These are phyloP conservation scores for Perdita meconis DNA, from an alignment of 2,888 invertebrate species.

Conservation along the genomic window DNA sequence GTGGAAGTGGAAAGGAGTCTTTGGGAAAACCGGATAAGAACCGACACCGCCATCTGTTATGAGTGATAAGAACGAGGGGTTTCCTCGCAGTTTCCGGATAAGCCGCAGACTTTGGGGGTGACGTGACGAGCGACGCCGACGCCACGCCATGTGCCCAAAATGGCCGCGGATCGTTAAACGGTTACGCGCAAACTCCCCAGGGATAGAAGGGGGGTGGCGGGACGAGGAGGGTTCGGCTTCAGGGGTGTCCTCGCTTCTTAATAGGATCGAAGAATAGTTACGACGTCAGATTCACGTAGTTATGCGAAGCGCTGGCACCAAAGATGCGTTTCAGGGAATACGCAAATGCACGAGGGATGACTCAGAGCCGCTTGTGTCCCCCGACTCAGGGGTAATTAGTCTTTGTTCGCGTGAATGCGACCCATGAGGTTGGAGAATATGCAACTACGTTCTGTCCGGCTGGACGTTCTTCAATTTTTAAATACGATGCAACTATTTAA, in stretches of 20 bases:
- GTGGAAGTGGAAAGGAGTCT: neutral
- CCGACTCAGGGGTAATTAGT: neutral
- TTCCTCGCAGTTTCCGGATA: slow-evolving; percentile 79
- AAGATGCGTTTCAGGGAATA: slow-evolving; percentile 4
- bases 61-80: slow-evolving; percentile 77
- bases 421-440: neutral
- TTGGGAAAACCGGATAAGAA: slow-evolving; percentile 67
- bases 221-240: slow-evolving; percentile 65
- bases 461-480: neutral
- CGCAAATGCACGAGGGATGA: slow-evolving; percentile 16
- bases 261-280: slow-evolving; percentile 68
- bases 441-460: neutral
- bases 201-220: slow-evolving; percentile 53
- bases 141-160: slow-evolving; percentile 78
- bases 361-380: neutral
- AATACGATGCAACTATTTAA: neutral
- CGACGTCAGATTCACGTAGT: slow-evolving; percentile 57
- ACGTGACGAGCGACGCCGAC: slow-evolving; percentile 75
- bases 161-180: slow-evolving; percentile 78
- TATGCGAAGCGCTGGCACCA: slow-evolving; percentile 22
- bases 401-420: neutral
- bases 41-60: slow-evolving; percentile 79
- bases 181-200: slow-evolving; percentile 76
- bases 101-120: slow-evolving; percentile 75
- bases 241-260: slow-evolving; percentile 61